Evolutionary conservation across 2,888 invertebrate species (phyloP), one percentile per base, ranked within the genome.

Genomic region (Andrena flavipes): DNA sequence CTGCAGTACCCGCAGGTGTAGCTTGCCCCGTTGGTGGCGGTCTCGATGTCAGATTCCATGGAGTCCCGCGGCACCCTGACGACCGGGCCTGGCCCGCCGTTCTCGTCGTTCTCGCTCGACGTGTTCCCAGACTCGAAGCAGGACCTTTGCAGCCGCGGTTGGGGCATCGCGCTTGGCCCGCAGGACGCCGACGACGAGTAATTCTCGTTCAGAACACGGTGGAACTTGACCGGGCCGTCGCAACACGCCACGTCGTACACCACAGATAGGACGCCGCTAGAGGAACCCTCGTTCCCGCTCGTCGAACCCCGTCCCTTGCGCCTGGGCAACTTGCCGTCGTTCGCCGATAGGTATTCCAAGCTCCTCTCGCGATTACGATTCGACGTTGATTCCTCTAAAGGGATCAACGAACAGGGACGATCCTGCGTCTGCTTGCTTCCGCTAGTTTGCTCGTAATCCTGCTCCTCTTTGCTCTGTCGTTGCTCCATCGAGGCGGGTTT

Each of bases 231-330:
- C 0, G 98, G 98, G 0, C 98, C 98, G 93, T 98, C 98, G 94
- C 98, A 98, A 84, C 97, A 98, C 0, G 98, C 98, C n/a, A 98
- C 96, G 93, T 98, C 98, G 80, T 97, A 94, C 1, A 98, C 96
- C 0, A 97, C 96, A 2, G 89, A 88, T 1, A 87, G 30, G 29
- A 88, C 74, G 0, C 86, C 87, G 26, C 84, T 77, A n/a, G 84
- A 72, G 0, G 84, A 64, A n/a, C 73, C 6, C 49, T 83, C 89
- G 68, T 76, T 84, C 1, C 62, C 65, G 59, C 8, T 76, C 33
- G 76, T 76, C 33, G 76, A 64, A 0, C 69, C 51, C 1, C 77
- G 69, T 2, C 71, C 75, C 23, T 74, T 79, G 20, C 81, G 71
- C 5, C 65, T 82, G 0, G 82, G 73, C 16, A 78, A 76, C 26